Conservation (phyloP, 2,113 vertebrate genomes). For the Lepus americanus region DNA sequence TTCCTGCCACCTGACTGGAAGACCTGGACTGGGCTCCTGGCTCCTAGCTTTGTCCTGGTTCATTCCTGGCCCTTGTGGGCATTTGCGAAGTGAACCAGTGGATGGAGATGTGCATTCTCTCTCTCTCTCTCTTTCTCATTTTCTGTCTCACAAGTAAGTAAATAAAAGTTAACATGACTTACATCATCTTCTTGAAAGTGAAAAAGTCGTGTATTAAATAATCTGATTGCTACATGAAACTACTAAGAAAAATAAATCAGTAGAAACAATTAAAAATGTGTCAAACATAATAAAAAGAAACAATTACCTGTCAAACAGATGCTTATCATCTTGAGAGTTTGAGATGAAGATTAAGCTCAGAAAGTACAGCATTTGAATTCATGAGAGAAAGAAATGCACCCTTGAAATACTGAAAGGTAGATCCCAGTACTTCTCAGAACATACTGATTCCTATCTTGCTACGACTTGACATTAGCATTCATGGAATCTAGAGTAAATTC, state of each 20-base stretch:
- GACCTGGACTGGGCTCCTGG: no score
- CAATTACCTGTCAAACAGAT: slow-evolving; percentile 32
- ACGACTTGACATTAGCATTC: background rate
- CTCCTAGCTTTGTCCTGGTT: no score
- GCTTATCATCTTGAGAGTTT: slow-evolving; percentile 63
- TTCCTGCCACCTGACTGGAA: no score
- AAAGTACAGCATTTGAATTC: slow-evolving; percentile 46
- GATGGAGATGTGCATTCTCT: no score
- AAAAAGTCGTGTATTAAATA: slow-evolving; percentile 44
- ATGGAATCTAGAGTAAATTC: background rate
- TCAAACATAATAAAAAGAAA: slow-evolving; percentile 60
- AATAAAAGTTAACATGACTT: background rate
- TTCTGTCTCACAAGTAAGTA: no score
- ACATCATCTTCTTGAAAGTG: slow-evolving; percentile 14
- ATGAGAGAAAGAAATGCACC: background rate
- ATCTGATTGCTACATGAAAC: slow-evolving; percentile 24
- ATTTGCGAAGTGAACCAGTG: no score
- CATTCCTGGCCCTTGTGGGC: no score
- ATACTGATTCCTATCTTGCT: background rate
- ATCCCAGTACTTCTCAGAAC: slow-evolving; percentile 13
- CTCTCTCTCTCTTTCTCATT: no score
- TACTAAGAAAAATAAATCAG: slow-evolving; percentile 64
- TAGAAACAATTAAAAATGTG: slow-evolving; percentile 70
- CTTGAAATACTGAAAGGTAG: slow-evolving; percentile 31
- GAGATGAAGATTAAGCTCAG: slow-evolving; percentile 23